phyloP scores from a whole-genome alignment of 2,113 vertebrate genomes.

The Hypocryptadius cinnamomeus region DNA sequence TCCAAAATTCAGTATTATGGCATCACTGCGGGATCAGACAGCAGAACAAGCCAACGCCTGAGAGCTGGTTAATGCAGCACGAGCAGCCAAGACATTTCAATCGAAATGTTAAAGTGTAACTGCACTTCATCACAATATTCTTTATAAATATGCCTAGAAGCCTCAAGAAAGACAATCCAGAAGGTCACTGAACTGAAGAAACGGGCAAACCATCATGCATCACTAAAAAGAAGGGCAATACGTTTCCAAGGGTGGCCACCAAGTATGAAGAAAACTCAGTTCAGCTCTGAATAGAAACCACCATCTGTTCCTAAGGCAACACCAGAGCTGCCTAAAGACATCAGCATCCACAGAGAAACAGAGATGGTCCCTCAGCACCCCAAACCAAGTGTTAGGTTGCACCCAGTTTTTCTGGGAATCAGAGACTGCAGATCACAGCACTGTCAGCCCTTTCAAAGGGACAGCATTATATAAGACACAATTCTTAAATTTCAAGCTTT shows the following conservation, averaged over 20 bases:
- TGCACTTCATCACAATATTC: background rate
- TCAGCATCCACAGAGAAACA: background rate
- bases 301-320: slow-evolving; percentile 47
- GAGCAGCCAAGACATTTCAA: background rate
- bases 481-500: background rate
- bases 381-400: background rate
- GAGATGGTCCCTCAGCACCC: background rate
- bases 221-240: background rate
- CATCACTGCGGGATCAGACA: slow-evolving; percentile 49
- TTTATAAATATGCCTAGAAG: background rate
- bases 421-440: background rate
- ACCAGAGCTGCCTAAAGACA: background rate
- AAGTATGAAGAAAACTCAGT: background rate
- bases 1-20: slow-evolving; percentile 51
- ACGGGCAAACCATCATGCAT: background rate
- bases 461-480: background rate
- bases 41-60: background rate
- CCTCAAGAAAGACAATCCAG: background rate
- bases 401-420: background rate
- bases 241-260: slow-evolving; percentile 5
- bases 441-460: background rate
- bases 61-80: slow-evolving; percentile 19
- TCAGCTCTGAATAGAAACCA: slow-evolving; percentile 44
- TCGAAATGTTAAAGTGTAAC: background rate
- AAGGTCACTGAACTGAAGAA: background rate